Conservation (phyloP, 2,888 invertebrate species). For the Drosophila borealis region DNA sequence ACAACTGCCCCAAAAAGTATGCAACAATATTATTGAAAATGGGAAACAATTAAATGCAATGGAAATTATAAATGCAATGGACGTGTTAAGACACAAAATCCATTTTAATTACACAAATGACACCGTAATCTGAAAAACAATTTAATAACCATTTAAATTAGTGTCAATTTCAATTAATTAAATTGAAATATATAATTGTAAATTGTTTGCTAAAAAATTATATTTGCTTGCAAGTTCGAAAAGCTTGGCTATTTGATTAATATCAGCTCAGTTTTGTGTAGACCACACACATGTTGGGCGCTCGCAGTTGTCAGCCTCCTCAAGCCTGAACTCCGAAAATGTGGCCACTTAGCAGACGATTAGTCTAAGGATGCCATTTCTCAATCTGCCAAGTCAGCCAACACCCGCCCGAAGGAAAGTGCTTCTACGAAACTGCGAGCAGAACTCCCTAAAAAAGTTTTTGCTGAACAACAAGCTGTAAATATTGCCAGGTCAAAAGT, state of each 20-base stretch:
- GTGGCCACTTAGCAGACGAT: slow-evolving; percentile 64
- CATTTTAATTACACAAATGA: too few relatives aligned
- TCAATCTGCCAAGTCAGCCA: slow-evolving; percentile 51
- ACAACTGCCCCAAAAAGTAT: too few relatives aligned
- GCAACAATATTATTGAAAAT: too few relatives aligned
- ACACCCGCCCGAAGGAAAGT: slow-evolving; percentile 25
- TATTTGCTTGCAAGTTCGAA: too few relatives aligned
- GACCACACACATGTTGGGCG: slow-evolving; percentile 1
- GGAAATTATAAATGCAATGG: too few relatives aligned
- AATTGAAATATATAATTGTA: too few relatives aligned
- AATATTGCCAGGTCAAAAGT: slow-evolving; percentile 72
- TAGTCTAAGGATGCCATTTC: slow-evolving; percentile 56
- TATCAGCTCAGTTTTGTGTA: slow-evolving; percentile 1
- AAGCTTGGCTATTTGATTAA: slow-evolving; percentile 1
- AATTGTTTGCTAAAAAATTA: too few relatives aligned
- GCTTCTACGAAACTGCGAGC: slow-evolving; percentile 40
- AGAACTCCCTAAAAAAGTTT: slow-evolving; percentile 37
- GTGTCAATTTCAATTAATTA: too few relatives aligned
- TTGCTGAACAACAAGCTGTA: slow-evolving; percentile 70
- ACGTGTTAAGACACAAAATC: too few relatives aligned
- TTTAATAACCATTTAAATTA: too few relatives aligned
- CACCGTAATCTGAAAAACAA: too few relatives aligned
- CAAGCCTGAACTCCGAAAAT: slow-evolving; percentile 10
- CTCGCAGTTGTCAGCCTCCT: background rate
- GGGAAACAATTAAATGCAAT: too few relatives aligned